Evolutionary conservation across 2,797 vertebrate genomes (phyloP), one percentile per base, ranked within the genome.

Genomic region (Mus caroli): DNA sequence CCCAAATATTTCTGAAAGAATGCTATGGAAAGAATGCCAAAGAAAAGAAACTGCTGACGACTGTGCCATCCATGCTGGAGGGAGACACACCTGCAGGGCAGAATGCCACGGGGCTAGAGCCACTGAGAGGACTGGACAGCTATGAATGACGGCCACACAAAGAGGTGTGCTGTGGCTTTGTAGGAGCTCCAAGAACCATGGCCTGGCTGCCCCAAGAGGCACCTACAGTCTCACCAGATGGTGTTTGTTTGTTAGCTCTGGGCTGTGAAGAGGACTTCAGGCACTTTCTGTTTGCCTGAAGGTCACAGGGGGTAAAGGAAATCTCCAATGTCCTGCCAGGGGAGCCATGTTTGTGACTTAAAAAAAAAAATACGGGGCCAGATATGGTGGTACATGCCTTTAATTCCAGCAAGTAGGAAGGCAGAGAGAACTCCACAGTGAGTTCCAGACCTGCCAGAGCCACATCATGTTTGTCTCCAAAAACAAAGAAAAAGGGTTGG

Each of bases 41-140:
- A 56, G 15, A 0, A 7, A 11, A 0, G 31, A 1, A 3, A 0
- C 17, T 0, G 0, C 26, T 3, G 37, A 40, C 26, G 0, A 15
- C 20, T 4, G 2, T 1, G 2, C 43, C 2, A 31, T 34, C 17
- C 6, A 5, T 1, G 4, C 11, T 0, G 6, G 76, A 52, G 37
- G 5, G 20, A 78, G 2, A 3, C 4, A 9, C 43, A 43, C 0
- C 13, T 11, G 0, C 1, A 37, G 60, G 26, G 22, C 86, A 19
- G 13, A 2, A 20, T 0, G 54, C 9, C 46, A 1, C 0, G 3
- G 0, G 8, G 84, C 84, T 6, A 20, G 40, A 5, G 86, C 14
- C 7, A 11, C 20, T 58, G 6, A 2, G 46, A 34, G 13, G 24
- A 31, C 1, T 3, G 6, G 11, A 11, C 2, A 2, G 4, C 0